Percentiles rank a stretch among this genome's conserved stretches.
Conservation (phyloP, 2,797 vertebrate species). For the Gymnocypris eckloni region DNA sequence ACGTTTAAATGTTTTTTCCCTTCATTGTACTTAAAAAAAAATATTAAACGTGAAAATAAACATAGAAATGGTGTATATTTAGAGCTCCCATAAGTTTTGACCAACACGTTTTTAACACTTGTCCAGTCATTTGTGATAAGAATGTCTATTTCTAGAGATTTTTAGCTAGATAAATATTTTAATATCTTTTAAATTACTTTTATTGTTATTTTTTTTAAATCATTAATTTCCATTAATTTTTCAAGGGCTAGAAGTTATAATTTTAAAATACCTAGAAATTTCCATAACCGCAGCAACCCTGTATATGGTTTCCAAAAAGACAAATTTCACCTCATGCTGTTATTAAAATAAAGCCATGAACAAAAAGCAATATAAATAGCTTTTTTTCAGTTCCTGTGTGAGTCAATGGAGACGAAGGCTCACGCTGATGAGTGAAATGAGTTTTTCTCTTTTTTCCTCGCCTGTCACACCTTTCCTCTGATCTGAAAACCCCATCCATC, state of each 20-base stretch:
- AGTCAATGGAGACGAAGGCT: conserved; percentile 41
- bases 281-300: background rate
- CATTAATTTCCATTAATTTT: background rate
- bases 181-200: background rate
- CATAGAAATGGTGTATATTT: background rate
- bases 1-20: conserved; percentile 10
- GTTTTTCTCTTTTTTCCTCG: conserved; percentile 53
- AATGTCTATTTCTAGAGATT: background rate
- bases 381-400: conserved; percentile 12
- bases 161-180: background rate
- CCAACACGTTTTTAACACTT: background rate
- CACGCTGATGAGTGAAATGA: conserved; percentile 45
- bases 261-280: background rate
- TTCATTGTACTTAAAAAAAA: background rate
- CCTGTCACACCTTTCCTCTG: conserved; percentile 65
- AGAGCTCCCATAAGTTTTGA: background rate
- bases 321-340: background rate
- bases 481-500: conserved; percentile 66
- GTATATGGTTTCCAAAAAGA: background rate
- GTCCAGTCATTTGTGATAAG: background rate
- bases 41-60: conserved; percentile 23
- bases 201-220: background rate
- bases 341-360: conserved; percentile 12
- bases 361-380: conserved; percentile 26
- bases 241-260: background rate